Percentiles rank a stretch among this genome's conserved stretches.
phyloP scores from a whole-genome alignment of 1,140 invertebrate genomes.

The Drosophila takahashii region DNA sequence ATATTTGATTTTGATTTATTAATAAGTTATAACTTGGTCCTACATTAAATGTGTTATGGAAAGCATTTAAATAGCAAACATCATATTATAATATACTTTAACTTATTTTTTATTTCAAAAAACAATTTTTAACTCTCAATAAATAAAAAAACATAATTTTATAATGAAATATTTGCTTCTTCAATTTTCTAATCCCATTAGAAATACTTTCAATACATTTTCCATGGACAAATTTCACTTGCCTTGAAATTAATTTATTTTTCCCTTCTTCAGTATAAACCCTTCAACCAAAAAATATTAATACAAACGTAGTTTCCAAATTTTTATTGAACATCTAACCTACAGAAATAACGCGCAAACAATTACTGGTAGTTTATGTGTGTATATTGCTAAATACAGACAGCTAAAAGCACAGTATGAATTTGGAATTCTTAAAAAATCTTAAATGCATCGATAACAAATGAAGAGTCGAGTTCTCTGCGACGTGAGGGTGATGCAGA shows the following conservation, averaged over 20 bases:
- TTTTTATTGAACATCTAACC: slow-evolving; percentile 57
- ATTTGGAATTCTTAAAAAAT: slow-evolving; percentile 70
- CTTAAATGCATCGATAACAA: slow-evolving; percentile 79
- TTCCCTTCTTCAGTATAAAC: too few relatives aligned
- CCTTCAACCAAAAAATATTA: not conserved
- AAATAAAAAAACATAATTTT: too few relatives aligned
- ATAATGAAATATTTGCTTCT: not conserved
- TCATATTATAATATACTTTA: too few relatives aligned
- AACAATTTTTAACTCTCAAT: too few relatives aligned
- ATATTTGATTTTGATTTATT: too few relatives aligned
- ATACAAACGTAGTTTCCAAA: slow-evolving; percentile 1
- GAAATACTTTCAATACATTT: not conserved
- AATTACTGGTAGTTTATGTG: slow-evolving; percentile 41
- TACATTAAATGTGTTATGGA: too few relatives aligned
- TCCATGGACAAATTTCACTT: not conserved
- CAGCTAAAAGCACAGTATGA: slow-evolving; percentile 70
- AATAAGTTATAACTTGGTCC: too few relatives aligned
- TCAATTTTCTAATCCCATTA: too few relatives aligned
- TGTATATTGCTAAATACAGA: slow-evolving; percentile 69
- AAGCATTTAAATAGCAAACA: too few relatives aligned
- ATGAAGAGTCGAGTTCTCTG: slow-evolving; percentile 26
- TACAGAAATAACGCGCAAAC: slow-evolving; percentile 58
- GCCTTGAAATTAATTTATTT: not conserved
- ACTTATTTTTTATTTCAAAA: too few relatives aligned
- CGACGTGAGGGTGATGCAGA: slow-evolving; percentile 1